Percentiles rank a stretch among this genome's conserved stretches.
phyloP scores from a whole-genome alignment of 2,888 invertebrate species.

The Brassicogethes aeneus region DNA sequence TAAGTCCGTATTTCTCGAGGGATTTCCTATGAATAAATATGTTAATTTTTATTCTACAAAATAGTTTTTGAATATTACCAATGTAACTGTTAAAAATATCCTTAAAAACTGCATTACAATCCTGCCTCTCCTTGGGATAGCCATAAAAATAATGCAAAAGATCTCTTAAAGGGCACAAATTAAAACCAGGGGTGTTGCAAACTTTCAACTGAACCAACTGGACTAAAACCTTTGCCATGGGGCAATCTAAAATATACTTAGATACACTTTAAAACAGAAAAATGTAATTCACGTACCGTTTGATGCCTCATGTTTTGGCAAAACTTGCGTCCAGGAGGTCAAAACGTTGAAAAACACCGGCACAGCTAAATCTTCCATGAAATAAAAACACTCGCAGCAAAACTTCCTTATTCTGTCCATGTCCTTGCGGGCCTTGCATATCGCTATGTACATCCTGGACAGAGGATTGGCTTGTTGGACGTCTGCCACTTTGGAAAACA shows the following conservation, averaged over 20 bases:
- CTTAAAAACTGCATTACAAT: conserved; percentile 26
- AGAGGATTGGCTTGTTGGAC: conserved; percentile 19
- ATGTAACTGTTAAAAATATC: conserved; percentile 34
- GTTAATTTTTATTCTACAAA: background rate
- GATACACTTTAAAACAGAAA: background rate
- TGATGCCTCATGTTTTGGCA: conserved; percentile 34
- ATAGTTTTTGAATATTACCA: conserved; percentile 13
- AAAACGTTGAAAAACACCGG: conserved; percentile 36
- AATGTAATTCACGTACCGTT: conserved; percentile 14
- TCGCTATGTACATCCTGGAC: conserved; percentile 27
- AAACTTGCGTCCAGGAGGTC: conserved; percentile 41
- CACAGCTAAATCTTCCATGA: conserved; percentile 33
- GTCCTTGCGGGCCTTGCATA: conserved; percentile 32
- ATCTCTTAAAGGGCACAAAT: conserved; percentile 30
- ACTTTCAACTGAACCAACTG: conserved; percentile 32
- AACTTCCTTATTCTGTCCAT: conserved; percentile 39
- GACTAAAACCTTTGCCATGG: conserved; percentile 36
- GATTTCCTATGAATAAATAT: conserved; percentile 23
- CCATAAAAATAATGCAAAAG: conserved; percentile 36
- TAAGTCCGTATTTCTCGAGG: conserved; percentile 20
- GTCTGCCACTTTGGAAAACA: conserved; percentile 14
- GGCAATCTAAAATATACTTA: conserved; percentile 28
- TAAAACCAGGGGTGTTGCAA: conserved; percentile 26
- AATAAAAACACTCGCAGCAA: conserved; percentile 41
- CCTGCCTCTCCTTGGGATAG: conserved; percentile 32